A percentile compares a stretch with the other conserved stretches of the same genome.
Evolutionary conservation across 1,140 invertebrate genomes (phyloP).

Genomic region (Drosophila triauraria): DNA sequence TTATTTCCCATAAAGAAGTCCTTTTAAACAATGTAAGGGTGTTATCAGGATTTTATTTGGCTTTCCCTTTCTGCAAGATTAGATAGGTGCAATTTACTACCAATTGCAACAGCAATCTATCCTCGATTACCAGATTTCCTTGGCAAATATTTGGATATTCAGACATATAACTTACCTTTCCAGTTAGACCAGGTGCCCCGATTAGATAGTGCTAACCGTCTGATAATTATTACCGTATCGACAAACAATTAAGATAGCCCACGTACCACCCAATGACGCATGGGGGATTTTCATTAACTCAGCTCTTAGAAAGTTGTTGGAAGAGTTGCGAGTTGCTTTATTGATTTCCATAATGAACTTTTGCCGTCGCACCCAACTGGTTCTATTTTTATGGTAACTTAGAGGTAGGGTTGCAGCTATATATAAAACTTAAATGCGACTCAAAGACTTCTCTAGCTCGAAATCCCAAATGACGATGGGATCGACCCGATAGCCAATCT

Average conservation of each 20-base stretch:
- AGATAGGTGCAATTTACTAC: neutral
- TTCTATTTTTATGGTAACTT: constrained; percentile 26
- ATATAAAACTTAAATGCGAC: constrained; percentile 3
- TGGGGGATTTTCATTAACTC: constrained; percentile 27
- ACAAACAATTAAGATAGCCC: constrained; percentile 26
- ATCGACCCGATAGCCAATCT: constrained; percentile 35
- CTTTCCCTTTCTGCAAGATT: neutral
- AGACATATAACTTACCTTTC: constrained; percentile 13
- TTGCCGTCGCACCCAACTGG: constrained; percentile 5
- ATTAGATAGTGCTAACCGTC: constrained; percentile 13
- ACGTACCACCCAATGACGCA: constrained; percentile 18
- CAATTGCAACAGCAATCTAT: neutral
- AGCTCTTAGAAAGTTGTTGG: constrained; percentile 11
- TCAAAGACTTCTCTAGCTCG: neutral
- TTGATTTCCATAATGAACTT: constrained; percentile 34
- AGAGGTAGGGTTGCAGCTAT: neutral
- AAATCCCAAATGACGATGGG: constrained; percentile 8
- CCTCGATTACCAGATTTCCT: constrained; percentile 1
- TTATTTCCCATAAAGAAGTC: neutral
- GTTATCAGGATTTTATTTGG: neutral
- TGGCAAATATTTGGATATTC: constrained; percentile 12
- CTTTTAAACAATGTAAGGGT: neutral
- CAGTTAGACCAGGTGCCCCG: neutral
- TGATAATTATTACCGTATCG: constrained; percentile 27
- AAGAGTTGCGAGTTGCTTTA: constrained; percentile 22